Conservation (phyloP, 2,113 vertebrate genomes). For the Sebastes fasciatus region DNA sequence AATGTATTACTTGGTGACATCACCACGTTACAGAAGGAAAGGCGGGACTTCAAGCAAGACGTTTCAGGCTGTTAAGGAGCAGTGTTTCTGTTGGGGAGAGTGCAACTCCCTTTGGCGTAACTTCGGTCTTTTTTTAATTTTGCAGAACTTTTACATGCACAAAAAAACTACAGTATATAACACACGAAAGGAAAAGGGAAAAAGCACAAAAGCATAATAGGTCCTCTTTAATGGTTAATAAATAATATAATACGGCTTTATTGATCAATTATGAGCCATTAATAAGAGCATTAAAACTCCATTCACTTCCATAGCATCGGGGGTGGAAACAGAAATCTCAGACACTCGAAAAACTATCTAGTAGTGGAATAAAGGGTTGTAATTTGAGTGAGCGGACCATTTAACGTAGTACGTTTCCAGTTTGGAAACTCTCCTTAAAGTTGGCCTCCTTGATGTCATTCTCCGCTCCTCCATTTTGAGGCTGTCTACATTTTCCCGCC, state of each 20-base stretch:
- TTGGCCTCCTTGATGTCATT: constrained; percentile 52
- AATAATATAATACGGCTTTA: background rate
- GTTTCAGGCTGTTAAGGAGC: no score
- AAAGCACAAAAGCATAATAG: no score
- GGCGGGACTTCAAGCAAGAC: no score
- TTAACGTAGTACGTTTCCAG: constrained; percentile 7
- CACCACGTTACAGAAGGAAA: no score
- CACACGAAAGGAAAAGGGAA: no score
- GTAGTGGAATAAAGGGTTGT: background rate
- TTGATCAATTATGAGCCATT: background rate
- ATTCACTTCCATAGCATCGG: no score
- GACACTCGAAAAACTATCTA: background rate
- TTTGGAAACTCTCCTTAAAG: constrained; percentile 8
- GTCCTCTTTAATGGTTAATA: background rate
- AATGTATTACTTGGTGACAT: no score
- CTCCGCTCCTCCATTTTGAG: constrained; percentile 71
- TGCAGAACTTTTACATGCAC: no score
- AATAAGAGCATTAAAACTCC: background rate
- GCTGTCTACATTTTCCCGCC: constrained; percentile 59
- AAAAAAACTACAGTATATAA: no score
- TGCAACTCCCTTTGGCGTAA: no score
- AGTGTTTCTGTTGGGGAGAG: no score
- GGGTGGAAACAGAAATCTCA: background rate
- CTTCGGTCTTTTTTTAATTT: no score
- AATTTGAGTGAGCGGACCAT: background rate